Base-by-base conservation (phyloP, 2,797 vertebrate species). In the Ispidina lecontei region DNA sequence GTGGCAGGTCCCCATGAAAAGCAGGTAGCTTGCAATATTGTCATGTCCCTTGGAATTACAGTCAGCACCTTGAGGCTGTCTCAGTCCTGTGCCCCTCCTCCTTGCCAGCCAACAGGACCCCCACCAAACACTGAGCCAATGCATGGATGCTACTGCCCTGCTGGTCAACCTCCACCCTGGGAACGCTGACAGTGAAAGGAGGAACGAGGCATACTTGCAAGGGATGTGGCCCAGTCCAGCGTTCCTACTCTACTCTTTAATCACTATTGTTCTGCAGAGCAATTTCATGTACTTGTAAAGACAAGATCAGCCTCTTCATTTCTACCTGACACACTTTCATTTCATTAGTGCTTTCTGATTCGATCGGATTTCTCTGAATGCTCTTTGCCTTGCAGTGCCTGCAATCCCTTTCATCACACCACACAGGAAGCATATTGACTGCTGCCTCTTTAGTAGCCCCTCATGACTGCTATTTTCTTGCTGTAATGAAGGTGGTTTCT, bases 401-500 rank as follows among this genome's bases (percentile, higher is more conserved):
- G 73, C 76, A 59, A 49, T 91, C 49, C 63, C 87, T 86, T 88
- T 90, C 89, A 90, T 75, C 20, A 10, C 6, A 19, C 63, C 1
- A 9, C 72, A 11, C 59, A 25, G 77, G 68, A 77, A 84, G 65
- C 41, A 28, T 87, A 87, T 77, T 33, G 91, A 91, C 87, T 86
- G 67, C 60, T 91, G 85, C 74, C 91, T 95, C 84, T 88, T 85
- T 59, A 87, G 88, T 55, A 93, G 93, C 94, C 90, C 87, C 84
- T 87, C 90, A 83, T 59, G 86, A 91, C 78, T 93, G 86, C 91
- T 95, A 47, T 83, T 91, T 77, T 93, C 90, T 79, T 83, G 86
- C 86, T 89, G 47, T 91, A 94, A 93, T 52, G 81, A 84, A 91
- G 84, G 86, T 14, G n/a, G 78, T 72, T 95, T 91, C 91, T 94